Conservation (phyloP, 2,888 invertebrate genomes). For the Ormyrus labotus region DNA sequence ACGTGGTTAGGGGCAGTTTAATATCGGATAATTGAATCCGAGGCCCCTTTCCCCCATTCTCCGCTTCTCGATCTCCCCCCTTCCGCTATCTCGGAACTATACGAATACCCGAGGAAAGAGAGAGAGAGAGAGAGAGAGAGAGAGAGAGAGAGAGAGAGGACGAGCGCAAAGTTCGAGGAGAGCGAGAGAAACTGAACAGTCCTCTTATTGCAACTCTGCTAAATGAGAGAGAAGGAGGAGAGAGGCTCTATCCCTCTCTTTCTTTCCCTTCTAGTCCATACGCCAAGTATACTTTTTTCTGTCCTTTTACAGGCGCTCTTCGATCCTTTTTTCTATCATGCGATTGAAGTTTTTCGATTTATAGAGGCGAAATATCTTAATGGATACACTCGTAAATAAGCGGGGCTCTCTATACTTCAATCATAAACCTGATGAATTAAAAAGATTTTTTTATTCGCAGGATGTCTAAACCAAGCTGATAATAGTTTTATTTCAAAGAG, state of each 20-base stretch:
- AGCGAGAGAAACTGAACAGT: constrained; percentile 58
- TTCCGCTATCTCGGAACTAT: constrained; percentile 32
- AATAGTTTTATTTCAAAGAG: constrained; percentile 2
- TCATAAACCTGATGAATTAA: too few species aligned
- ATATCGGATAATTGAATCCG: constrained; percentile 76
- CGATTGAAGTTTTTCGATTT: too few species aligned
- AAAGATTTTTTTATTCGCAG: too few species aligned
- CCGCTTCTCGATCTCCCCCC: constrained; percentile 56
- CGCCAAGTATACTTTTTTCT: neutral
- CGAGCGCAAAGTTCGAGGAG: constrained; percentile 48
- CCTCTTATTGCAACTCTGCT: constrained; percentile 50
- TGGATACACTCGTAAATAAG: too few species aligned
- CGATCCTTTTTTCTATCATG: too few species aligned
- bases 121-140: constrained; percentile 38
- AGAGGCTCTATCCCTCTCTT: constrained; percentile 4
- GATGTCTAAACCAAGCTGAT: too few species aligned
- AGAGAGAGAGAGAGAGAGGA: constrained; percentile 28
- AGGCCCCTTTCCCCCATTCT: constrained; percentile 62
- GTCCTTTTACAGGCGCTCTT: too few species aligned
- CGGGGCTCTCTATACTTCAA: neutral
- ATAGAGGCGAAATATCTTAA: too few species aligned
- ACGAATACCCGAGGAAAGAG: constrained; percentile 54
- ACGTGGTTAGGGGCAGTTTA: constrained; percentile 74
- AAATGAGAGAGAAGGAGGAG: constrained; percentile 60
- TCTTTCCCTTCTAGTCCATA: constrained; percentile 8